Base-by-base conservation (phyloP, 2,888 invertebrate genomes). In the Aporophyla lueneburgensis region DNA sequence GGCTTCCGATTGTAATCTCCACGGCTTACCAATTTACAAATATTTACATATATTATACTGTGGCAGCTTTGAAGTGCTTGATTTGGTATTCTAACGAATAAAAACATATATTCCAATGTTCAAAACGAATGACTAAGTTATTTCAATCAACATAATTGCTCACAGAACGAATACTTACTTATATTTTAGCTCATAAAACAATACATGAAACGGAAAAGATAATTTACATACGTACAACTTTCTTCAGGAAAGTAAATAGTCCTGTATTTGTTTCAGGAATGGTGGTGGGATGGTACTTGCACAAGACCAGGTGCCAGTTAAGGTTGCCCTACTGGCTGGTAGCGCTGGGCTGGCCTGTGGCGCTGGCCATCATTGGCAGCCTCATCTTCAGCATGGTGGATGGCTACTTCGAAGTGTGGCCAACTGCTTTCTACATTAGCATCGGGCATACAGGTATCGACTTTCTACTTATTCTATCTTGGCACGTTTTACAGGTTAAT, bases 341-440 rank as follows among this genome's bases (percentile, higher is more conserved):
- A 68, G 89, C 94, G 7, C 71, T 97, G 0, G 97, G 98, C 19
- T 98, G 98, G 98, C 92, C 97, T 0, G 86, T 94, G 56, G 96
- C 98, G 0, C 85, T 98, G 19, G 96, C 94, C n/a, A 96, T 97
- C 81, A 94, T 98, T 77, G 95, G 96, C 43, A 96, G 97, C 83
- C 96, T 98, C 67, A 97, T 98, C 81, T 98, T 98, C 92, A 98
- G 98, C 61, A 97, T 98, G 91, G 97, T 97, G 89, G 96, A 97
- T 84, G 97, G 97, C 43, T 97, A 97, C 90, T 95, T 98, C 71
- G 97, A 97, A 80, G 95, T 97, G 12, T 97, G 98, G 91, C 97
- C 97, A 7, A 98, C 98, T 5, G 98, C 98, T 1, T 97, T 98
- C 92, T 98, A 98, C 93, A 98, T 98, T 91, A 98, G 98, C 88